phyloP scores from a whole-genome alignment of 2,888 invertebrate genomes.

The Euphydryas editha region DNA sequence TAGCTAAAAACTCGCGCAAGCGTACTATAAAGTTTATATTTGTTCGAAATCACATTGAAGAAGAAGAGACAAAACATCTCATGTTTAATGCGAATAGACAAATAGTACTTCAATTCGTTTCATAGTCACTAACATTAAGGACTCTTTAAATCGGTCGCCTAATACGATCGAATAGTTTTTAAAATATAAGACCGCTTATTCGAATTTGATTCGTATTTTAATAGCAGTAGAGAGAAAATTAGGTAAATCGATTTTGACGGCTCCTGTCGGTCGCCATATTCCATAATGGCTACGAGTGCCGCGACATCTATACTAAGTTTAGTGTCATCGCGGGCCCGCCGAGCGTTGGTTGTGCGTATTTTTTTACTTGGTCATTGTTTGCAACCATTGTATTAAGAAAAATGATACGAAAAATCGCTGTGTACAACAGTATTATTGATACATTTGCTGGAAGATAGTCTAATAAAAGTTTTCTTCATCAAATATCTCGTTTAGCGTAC shows the following conservation, averaged over 20 bases:
- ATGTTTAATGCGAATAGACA: constrained; percentile 54
- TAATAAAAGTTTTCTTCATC: constrained; percentile 47
- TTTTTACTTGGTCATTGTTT: constrained; percentile 62
- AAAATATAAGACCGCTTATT: constrained; percentile 41
- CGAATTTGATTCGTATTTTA: constrained; percentile 38
- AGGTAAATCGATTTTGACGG: constrained; percentile 60
- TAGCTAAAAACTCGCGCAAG: constrained; percentile 28
- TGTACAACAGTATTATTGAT: constrained; percentile 47
- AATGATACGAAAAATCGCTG: constrained; percentile 66
- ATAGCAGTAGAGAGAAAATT: constrained; percentile 45
- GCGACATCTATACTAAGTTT: constrained; percentile 77
- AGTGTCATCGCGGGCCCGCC: constrained; percentile 76
- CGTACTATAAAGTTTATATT: constrained; percentile 39
- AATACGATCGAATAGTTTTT: constrained; percentile 68
- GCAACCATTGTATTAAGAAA: constrained; percentile 74
- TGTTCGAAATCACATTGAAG: constrained; percentile 54
- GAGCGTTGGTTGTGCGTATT: constrained; percentile 58
- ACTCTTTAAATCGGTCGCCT: constrained; percentile 62
- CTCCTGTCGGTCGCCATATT: constrained; percentile 74
- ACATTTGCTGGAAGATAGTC: constrained; percentile 48
- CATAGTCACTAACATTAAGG: constrained; percentile 45
- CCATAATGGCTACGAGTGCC: constrained; percentile 71
- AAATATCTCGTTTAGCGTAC: constrained; percentile 42
- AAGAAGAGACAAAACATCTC: constrained; percentile 57
- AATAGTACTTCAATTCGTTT: constrained; percentile 49